phyloP scores from a whole-genome alignment of 2,797 vertebrate genomes.

The Megaceryle alcyon region DNA sequence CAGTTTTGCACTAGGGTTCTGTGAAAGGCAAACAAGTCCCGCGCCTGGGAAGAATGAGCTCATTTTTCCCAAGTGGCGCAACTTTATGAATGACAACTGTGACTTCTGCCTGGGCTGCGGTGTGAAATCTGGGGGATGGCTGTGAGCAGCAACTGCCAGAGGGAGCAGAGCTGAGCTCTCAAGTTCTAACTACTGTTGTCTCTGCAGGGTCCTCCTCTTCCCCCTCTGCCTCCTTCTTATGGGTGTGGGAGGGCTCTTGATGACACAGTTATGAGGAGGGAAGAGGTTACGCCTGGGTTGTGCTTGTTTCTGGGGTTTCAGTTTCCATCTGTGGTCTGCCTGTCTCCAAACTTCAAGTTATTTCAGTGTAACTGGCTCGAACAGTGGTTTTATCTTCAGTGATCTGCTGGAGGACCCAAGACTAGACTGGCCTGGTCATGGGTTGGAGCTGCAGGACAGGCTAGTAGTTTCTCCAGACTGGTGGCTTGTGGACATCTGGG shows the following conservation, averaged over 20 bases:
- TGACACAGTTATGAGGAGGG: background rate
- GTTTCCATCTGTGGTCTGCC: background rate
- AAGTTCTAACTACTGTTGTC: background rate
- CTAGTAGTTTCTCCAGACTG: background rate
- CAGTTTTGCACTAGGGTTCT: rapidly evolving
- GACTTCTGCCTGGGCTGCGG: background rate
- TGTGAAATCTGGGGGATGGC: constrained; percentile 29
- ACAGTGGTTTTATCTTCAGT: background rate
- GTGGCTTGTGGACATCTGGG: background rate
- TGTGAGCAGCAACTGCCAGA: constrained; percentile 49
- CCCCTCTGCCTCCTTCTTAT: background rate
- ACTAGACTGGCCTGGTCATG: background rate
- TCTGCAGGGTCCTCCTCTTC: background rate
- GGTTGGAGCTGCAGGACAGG: background rate
- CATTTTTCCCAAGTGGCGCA: constrained; percentile 19
- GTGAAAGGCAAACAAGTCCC: background rate
- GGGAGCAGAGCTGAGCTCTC: background rate
- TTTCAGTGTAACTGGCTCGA: background rate
- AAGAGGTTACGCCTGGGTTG: background rate
- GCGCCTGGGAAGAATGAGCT: background rate
- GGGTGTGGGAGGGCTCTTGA: background rate
- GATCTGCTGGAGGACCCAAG: background rate
- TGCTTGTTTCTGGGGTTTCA: background rate
- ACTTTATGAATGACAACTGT: constrained; percentile 29
- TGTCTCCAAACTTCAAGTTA: background rate